Percentiles rank a stretch among this genome's conserved stretches.
Conservation (phyloP, 2,113 vertebrate species). For the Protobothrops mucrosquamatus region DNA sequence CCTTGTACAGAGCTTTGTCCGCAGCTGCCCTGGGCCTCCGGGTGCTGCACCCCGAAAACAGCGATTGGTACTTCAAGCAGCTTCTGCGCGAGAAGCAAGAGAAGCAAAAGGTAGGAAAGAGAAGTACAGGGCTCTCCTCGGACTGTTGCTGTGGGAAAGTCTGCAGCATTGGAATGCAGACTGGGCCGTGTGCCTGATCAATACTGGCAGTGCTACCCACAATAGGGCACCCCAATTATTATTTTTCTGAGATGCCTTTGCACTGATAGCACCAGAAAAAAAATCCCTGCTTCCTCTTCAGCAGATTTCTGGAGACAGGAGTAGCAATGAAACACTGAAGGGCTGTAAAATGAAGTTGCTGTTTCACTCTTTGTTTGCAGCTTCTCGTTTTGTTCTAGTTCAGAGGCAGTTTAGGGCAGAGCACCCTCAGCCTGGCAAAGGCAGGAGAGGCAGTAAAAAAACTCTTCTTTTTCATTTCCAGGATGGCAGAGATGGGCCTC, state of each 20-base stretch:
- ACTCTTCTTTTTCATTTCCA: conserved; percentile 31
- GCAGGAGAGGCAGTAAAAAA: background rate
- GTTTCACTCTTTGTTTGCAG: background rate
- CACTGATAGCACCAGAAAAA: background rate
- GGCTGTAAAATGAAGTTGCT: background rate
- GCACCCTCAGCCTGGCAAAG: background rate
- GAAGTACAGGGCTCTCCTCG: background rate
- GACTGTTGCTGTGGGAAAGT: too few species aligned
- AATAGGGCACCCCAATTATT: background rate
- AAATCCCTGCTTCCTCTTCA: background rate
- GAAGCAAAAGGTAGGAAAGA: conserved; percentile 80
- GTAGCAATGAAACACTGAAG: background rate
- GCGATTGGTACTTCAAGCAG: conserved; percentile 94
- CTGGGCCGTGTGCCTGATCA: background rate
- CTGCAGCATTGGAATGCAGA: background rate
- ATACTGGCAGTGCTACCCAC: background rate
- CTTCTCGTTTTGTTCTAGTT: background rate
- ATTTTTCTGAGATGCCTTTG: background rate
- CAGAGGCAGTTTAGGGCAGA: background rate
- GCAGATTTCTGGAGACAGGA: background rate
- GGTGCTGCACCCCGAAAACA: conserved; percentile 80
- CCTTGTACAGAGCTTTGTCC: conserved; percentile 76
- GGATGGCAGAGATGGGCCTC: conserved; percentile 72
- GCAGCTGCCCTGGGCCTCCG: conserved; percentile 78
- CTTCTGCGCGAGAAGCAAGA: conserved; percentile 78